Evolutionary conservation across 2,888 invertebrate species (phyloP), one percentile per base, ranked within the genome.

Genomic region (Clostera curtula): DNA sequence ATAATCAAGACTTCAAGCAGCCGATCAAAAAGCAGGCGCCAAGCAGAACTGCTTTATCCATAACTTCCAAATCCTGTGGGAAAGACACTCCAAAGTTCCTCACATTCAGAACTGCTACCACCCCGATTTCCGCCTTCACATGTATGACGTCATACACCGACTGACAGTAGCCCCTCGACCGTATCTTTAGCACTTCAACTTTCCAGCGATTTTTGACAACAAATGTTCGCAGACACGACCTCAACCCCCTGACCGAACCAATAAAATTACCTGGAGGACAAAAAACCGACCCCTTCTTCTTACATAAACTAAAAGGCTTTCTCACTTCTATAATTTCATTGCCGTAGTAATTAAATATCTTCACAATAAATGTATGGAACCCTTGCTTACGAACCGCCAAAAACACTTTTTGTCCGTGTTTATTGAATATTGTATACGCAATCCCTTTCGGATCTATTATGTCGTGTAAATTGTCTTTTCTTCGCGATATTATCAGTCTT

Each of bases 341-440:
- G 0, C 76, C 75, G 25, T 76, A 74, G 13, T 42, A 31, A 22
- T 75, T 76, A 34, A 50, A 75, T 6, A 76, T 55, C 30, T 52
- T 68, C 0, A 76, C 34, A 12, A 55, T 26, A 27, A 61, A 61
- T 12, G 45, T 50, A 6, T 25, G 47, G 17, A 36, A 49, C 1
- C 16, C 28, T 8, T 43, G 56, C 1, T 51, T 43, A 16, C 56
- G 43, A 0, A 65, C 54, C 0, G 68, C 76, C 3, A 76, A 10
- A 27, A 75, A 76, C 0, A 75, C 60, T 29, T 75, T 75, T 14
- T 75, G 57, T 0, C 68, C 65, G 19, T 39, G 25, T 1, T 46
- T 56, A 25, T 76, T 76, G 32, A 56, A 70, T 3, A 76, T 61
- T 2, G 72, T 76, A 42, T 63, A 76, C 4, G 52, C 43, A 0